These are phyloP conservation scores for Dynastes maya DNA, from an alignment of 2,888 invertebrate species.

Conservation along the genomic window DNA sequence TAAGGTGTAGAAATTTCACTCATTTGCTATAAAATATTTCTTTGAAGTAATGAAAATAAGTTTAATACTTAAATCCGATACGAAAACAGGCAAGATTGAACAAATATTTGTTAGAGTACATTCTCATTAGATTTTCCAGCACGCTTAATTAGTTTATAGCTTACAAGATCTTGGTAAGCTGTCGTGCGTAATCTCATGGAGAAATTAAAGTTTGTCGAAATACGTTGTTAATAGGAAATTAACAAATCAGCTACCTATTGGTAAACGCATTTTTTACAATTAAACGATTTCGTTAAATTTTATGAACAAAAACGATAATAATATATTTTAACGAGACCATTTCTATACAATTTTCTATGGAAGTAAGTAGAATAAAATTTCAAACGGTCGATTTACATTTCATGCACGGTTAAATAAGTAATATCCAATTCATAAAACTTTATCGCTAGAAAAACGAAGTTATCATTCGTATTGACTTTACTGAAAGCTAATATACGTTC, in stretches of 20 bases:
- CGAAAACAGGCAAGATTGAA: constrained; percentile 2
- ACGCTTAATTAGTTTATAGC: constrained; percentile 27
- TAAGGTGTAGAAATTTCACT: no score
- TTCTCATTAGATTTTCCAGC: constrained; percentile 22
- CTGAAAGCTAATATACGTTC: constrained; percentile 10
- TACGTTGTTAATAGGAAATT: not conserved
- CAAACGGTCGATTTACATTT: no score
- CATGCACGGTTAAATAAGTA: not conserved
- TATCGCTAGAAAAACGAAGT: constrained; percentile 11
- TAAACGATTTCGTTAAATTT: no score
- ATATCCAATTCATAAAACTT: not conserved
- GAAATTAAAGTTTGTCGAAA: not conserved
- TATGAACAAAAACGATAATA: no score
- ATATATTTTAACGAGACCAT: no score
- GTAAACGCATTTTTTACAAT: not conserved
- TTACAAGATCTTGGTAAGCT: constrained; percentile 25
- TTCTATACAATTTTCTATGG: no score
- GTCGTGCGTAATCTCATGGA: not conserved
- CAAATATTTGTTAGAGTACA: constrained; percentile 8
- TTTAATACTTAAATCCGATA: not conserved
- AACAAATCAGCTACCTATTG: not conserved
- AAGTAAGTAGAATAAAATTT: no score
- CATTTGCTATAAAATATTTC: not conserved
- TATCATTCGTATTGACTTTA: not conserved
- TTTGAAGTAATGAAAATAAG: not conserved